A percentile compares a stretch with the other conserved stretches of the same genome.
Conservation (phyloP, 1,140 invertebrate genomes). For the Galleria mellonella region DNA sequence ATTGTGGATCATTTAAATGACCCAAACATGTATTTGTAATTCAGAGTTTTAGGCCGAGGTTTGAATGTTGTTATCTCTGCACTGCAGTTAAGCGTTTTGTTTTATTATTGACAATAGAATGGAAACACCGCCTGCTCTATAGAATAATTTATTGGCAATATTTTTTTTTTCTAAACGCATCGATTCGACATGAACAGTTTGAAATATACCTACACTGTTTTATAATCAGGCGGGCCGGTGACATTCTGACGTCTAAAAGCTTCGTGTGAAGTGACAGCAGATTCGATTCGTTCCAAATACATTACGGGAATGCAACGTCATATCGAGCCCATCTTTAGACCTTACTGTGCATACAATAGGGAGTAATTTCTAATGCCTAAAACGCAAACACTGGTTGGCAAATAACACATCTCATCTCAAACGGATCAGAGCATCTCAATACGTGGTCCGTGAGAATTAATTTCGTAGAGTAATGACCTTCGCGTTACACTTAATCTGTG, state of each 20-base stretch:
- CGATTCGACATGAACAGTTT: too few species aligned
- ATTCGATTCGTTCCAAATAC: slow-evolving; percentile 39
- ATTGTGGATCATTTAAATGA: too few species aligned
- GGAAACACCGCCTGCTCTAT: too few species aligned
- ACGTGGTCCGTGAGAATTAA: slow-evolving; percentile 55
- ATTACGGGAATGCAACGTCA: slow-evolving; percentile 12
- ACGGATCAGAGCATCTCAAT: slow-evolving; percentile 45
- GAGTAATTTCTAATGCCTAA: slow-evolving; percentile 3
- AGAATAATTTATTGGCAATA: too few species aligned
- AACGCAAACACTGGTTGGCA: slow-evolving; percentile 14
- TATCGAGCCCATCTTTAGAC: slow-evolving; percentile 12
- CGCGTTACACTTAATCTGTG: slow-evolving; percentile 32
- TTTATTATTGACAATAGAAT: too few species aligned
- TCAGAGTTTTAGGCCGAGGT: too few species aligned
- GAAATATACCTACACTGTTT: too few species aligned
- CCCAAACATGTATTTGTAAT: too few species aligned
- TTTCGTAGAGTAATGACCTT: slow-evolving; percentile 48
- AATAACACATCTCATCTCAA: slow-evolving; percentile 44
- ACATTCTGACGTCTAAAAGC: slow-evolving; percentile 41
- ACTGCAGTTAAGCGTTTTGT: too few species aligned
- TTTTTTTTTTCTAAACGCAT: too few species aligned
- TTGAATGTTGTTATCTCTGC: too few species aligned
- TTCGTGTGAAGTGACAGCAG: slow-evolving; percentile 56
- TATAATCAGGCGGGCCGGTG: slow-evolving; percentile 30
- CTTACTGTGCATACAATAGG: slow-evolving; percentile 12